Evolutionary conservation across 2,797 vertebrate genomes (phyloP), one percentile per base, ranked within the genome.

Genomic region (Poecilia velifera): DNA sequence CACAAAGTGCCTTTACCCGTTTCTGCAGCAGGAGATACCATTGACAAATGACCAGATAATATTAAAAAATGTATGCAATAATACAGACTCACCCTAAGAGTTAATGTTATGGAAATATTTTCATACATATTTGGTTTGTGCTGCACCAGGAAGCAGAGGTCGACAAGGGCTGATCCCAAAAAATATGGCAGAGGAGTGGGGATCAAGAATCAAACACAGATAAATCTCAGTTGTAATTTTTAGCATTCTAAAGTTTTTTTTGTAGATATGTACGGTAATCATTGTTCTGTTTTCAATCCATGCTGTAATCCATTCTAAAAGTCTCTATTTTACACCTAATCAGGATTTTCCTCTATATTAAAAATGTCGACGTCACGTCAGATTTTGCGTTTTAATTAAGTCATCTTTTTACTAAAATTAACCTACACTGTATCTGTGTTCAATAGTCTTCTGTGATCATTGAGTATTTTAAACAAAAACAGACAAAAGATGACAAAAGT

Each of bases 21-120:
- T 87, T 76, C 80, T 53, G 12, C 34, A 22, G 62, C 47, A 51
- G 39, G 81, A 75, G 85, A 88, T 87, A 91, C 79, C 83, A 57
- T 51, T 55, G 85, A 84, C 79, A 79, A 79, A 79, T 74, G 78
- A 80, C 87, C 76, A 87, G 86, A 89, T 47, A 64, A 83, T 57
- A 74, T 72, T 14, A 36, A 31, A n/a, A 62, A 79, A 88, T 82
- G 62, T 75, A 73, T 90, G 85, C 78, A 84, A 82, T 88, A 90
- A 86, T 59, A 80, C 12, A 22, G 49, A 79, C 76, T 77, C 71
- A 80, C 47, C 83, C 20, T 22, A 71, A 86, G 87, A 84, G 86
- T 76, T 86, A 93, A 90, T 91, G 84, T 43, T 79, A 89, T 90
- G 90, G 81, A 88, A 90, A 91, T 90, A 4, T 31, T 77, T 41